Evolutionary conservation across 2,113 vertebrate species (phyloP), one percentile per base, ranked within the genome.

Genomic region (Scortum barcoo): DNA sequence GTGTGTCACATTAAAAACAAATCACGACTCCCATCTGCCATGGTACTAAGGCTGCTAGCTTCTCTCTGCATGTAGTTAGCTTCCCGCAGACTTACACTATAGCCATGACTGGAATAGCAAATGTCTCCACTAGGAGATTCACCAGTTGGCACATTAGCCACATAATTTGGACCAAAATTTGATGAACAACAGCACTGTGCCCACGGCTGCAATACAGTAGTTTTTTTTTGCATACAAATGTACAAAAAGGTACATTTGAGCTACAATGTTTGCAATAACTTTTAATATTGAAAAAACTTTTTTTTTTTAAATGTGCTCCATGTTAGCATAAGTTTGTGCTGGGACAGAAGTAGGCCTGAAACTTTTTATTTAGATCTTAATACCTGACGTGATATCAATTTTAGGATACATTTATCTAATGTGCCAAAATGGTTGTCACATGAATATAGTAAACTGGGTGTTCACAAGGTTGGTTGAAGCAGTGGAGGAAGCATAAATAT

Each of bases 21-120:
- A 94, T 93, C 89, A 92, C 68, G 70, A 83, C 76, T 86, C 86
- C 90, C 89, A 92, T 91, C 90, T 93, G 91, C 86, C 72, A 36
- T 12, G 22, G 70, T 36, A 53, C 78, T 33, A 66, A 79, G 58
- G 60, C 81, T 26, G 40, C 86, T 63, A 62, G 50, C 73, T 70
- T 63, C 80, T 80, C 85, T 85, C 86, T 76, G 83, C 68, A 72
- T 90, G 88, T 68, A 80, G 73, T 77, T 81, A 70, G 51, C 89
- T 76, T 90, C 86, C 80, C 77, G 83, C 72, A 48, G 66, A 42
- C 71, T 54, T 72, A 60, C 16, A 19, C 65, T 80, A n/a, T 13
- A 62, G 76, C 78, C 84, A 84, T 79, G 85, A 90, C 72, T 63
- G 54, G 90, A 91, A 91, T 90, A 61, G 62, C 74, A 88, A 80